phyloP scores from a whole-genome alignment of 1,140 invertebrate species.

The Papilio xuthus region DNA sequence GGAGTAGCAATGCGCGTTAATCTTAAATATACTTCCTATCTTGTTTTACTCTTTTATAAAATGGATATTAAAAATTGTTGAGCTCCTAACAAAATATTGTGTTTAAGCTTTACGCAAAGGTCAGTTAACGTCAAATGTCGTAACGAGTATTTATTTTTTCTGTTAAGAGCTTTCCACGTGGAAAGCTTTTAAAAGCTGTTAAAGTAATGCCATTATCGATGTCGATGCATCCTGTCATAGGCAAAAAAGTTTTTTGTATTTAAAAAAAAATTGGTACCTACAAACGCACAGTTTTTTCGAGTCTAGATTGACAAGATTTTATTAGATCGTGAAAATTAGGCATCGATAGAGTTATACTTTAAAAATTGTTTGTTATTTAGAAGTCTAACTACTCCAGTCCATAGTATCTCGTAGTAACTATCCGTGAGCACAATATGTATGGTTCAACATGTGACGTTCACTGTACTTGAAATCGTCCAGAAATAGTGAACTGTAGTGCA shows the following conservation, averaged over 20 bases:
- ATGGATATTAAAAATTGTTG: not conserved
- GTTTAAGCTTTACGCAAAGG: not conserved
- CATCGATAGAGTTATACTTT: not conserved
- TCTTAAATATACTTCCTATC: not conserved
- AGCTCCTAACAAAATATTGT: conserved; percentile 4
- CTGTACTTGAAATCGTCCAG: not conserved
- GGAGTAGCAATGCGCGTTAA: too few species aligned
- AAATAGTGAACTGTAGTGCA: conserved; percentile 22
- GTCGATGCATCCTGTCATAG: not conserved
- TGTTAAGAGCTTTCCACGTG: not conserved
- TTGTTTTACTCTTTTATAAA: not conserved
- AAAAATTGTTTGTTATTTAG: not conserved
- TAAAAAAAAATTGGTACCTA: not conserved
- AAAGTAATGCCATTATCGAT: conserved; percentile 15
- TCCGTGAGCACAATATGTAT: not conserved
- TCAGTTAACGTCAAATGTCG: not conserved
- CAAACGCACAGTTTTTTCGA: not conserved
- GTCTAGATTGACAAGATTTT: not conserved
- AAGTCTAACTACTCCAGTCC: not conserved
- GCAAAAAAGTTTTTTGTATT: not conserved
- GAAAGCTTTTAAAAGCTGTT: conserved; percentile 12
- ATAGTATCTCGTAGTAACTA: not conserved
- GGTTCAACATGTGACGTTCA: conserved; percentile 5
- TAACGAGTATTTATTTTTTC: conserved; percentile 22
- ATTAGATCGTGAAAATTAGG: not conserved